Evolutionary conservation across 2,797 vertebrate species (phyloP).

Genomic region (Austrolebias charrua): DNA sequence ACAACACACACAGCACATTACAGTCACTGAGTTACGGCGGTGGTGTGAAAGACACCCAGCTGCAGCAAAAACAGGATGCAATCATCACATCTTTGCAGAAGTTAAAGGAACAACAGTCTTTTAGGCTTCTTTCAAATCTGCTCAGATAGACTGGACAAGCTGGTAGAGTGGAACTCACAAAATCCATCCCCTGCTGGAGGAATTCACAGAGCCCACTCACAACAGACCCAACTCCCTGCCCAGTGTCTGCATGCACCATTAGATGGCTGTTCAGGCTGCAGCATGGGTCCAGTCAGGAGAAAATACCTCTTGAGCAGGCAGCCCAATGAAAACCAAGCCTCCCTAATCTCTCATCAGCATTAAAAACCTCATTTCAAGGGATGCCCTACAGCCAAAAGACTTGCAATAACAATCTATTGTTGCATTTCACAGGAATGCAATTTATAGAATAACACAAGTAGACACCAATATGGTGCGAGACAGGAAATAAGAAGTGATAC

Average conservation of each 20-base stretch:
- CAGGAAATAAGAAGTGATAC: slow-evolving; percentile 9
- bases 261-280: slow-evolving; percentile 29
- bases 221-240: slow-evolving; percentile 29
- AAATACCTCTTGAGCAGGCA: slow-evolving; percentile 60
- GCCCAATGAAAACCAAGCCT: slow-evolving; percentile 36
- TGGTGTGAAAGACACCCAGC: slow-evolving; percentile 22
- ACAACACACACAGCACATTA: slow-evolving; percentile 43
- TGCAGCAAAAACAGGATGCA: slow-evolving; percentile 13
- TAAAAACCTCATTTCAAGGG: slow-evolving; percentile 43
- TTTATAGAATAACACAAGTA: slow-evolving; percentile 15
- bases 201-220: slow-evolving; percentile 34
- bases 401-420: slow-evolving; percentile 31
- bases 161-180: slow-evolving; percentile 27
- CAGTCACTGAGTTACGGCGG: slow-evolving; percentile 28
- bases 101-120: background rate
- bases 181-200: slow-evolving; percentile 47
- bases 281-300: slow-evolving; percentile 41
- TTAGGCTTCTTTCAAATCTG: slow-evolving; percentile 6
- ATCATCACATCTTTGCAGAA: slow-evolving; percentile 11
- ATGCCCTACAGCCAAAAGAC: slow-evolving; percentile 16
- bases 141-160: slow-evolving; percentile 24
- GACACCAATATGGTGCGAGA: background rate
- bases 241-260: slow-evolving; percentile 35
- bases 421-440: slow-evolving; percentile 25
- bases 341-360: slow-evolving; percentile 60